A percentile compares a stretch with the other conserved stretches of the same genome.
Conservation (phyloP, 2,888 invertebrate species). For the Synergus itoensis region DNA sequence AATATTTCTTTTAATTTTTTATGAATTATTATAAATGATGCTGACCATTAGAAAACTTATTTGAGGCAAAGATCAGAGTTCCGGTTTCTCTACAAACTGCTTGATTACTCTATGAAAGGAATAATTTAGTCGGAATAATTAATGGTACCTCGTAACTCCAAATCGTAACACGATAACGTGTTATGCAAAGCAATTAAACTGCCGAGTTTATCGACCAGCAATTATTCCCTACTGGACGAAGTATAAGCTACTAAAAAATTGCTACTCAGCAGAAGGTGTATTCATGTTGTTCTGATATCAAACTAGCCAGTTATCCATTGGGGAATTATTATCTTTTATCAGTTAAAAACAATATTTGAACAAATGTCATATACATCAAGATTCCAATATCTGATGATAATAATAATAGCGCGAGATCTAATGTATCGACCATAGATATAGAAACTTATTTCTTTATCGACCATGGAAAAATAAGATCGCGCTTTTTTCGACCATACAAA, state of each 20-base stretch:
- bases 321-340: no score
- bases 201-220: conserved; percentile 41
- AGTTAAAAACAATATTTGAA: no score
- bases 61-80: background rate
- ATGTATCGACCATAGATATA: background rate
- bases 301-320: no score
- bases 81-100: background rate
- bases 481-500: no score
- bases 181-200: conserved; percentile 47
- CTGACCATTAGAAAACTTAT: background rate
- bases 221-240: conserved; percentile 26
- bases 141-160: conserved; percentile 44
- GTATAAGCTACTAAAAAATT: background rate
- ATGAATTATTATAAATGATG: no score
- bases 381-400: background rate
- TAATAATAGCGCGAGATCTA: background rate
- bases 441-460: no score
- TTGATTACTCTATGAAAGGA: background rate
- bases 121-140: conserved; percentile 47
- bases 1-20: background rate
- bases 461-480: no score
- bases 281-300: background rate
- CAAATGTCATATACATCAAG: background rate
- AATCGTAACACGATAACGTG: conserved; percentile 45
- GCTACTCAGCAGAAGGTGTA: background rate